Conservation (phyloP, 1,140 invertebrate genomes). For the Maconellicoccus hirsutus region DNA sequence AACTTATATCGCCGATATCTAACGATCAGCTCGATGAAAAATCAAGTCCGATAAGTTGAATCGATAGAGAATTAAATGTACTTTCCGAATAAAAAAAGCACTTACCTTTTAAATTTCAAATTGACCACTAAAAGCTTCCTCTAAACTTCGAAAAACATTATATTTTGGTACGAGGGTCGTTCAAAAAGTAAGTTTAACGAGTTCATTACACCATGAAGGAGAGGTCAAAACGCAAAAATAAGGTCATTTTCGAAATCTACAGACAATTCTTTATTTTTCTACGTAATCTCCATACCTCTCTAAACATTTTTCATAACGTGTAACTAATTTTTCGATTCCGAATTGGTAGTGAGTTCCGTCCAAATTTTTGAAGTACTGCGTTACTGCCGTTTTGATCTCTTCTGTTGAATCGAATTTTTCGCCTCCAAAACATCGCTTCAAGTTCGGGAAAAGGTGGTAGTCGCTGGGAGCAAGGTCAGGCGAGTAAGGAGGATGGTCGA, state of each 20-base stretch:
- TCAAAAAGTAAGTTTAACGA: conserved; percentile 16
- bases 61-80: too few species aligned
- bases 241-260: conserved; percentile 1
- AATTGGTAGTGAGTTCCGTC: conserved; percentile 6
- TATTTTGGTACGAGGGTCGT: not conserved
- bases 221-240: not conserved
- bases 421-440: conserved; percentile 26
- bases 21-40: too few species aligned
- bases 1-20: too few species aligned
- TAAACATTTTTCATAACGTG: conserved; percentile 18
- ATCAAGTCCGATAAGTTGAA: too few species aligned
- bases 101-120: conserved; percentile 26
- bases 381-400: conserved; percentile 11
- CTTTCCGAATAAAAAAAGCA: too few species aligned
- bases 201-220: not conserved
- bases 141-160: too few species aligned
- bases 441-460: conserved; percentile 31
- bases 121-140: too few species aligned
- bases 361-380: conserved; percentile 11
- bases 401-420: conserved; percentile 25
- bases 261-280: conserved; percentile 7
- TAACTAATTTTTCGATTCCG: conserved; percentile 16
- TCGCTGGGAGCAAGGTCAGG: conserved; percentile 32
- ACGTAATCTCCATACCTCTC: conserved; percentile 24
- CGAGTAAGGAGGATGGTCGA: conserved; percentile 33